phyloP scores from a whole-genome alignment of 2,797 vertebrate genomes.

The Botia almorhae region DNA sequence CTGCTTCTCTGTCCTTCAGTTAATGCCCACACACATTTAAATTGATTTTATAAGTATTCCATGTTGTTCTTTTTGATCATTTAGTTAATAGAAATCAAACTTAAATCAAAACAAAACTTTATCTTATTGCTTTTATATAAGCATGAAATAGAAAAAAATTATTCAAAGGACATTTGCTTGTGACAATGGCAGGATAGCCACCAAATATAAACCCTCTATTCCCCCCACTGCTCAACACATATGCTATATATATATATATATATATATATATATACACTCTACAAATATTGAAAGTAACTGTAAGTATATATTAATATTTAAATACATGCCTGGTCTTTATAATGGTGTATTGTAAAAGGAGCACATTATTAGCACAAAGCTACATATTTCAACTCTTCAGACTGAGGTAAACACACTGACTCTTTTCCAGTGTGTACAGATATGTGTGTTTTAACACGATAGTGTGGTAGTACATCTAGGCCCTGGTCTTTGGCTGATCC shows the following conservation, averaged over 20 bases:
- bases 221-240: no score
- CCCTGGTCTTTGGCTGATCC: slow-evolving; percentile 5
- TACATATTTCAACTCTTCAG: neutral
- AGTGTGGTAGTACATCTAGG: slow-evolving; percentile 2
- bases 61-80: neutral
- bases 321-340: no score
- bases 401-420: neutral
- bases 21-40: slow-evolving; percentile 12
- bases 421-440: neutral
- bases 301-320: no score
- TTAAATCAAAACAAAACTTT: neutral
- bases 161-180: neutral
- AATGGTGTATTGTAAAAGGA: neutral
- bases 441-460: slow-evolving; percentile 11
- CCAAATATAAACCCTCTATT: no score
- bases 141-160: neutral
- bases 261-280: no score
- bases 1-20: slow-evolving; percentile 3
- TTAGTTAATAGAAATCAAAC: neutral
- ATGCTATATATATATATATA: no score
- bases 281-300: no score
- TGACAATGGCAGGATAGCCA: no score
- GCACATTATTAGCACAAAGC: neutral
- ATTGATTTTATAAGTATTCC: neutral
- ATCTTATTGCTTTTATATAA: neutral